Conservation (phyloP, 2,888 invertebrate genomes). For the Melanchra persicariae region DNA sequence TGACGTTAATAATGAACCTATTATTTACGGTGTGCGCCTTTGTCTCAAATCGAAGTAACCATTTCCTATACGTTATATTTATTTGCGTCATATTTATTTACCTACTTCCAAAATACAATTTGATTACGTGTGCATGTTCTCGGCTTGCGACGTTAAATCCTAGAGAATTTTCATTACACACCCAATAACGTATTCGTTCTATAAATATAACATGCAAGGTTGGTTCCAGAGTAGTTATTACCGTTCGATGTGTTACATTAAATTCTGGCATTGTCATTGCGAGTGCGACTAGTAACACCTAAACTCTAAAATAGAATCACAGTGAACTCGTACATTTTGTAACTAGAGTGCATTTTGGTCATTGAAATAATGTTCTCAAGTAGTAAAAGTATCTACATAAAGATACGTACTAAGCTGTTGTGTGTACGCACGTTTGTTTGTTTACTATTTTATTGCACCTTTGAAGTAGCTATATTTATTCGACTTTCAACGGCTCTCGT, state of each 20-base stretch:
- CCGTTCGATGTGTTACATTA: constrained; percentile 48
- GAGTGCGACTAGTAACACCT: constrained; percentile 42
- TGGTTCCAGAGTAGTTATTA: constrained; percentile 55
- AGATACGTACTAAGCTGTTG: constrained; percentile 22
- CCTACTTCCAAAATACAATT: constrained; percentile 59
- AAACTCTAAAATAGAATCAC: constrained; percentile 55
- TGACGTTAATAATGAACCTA: constrained; percentile 49
- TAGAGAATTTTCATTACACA: constrained; percentile 53
- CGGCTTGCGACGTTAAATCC: constrained; percentile 51
- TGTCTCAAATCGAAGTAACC: constrained; percentile 48
- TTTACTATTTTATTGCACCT: constrained; percentile 54
- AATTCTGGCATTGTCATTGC: constrained; percentile 55
- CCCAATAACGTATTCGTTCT: constrained; percentile 51
- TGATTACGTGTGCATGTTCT: constrained; percentile 71
- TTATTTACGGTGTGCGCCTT: constrained; percentile 50
- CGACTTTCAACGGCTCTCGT: constrained; percentile 52
- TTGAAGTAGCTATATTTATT: constrained; percentile 62
- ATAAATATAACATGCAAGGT: constrained; percentile 53
- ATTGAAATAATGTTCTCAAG: constrained; percentile 7
- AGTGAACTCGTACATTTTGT: constrained; percentile 15
- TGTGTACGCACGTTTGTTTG: constrained; percentile 52
- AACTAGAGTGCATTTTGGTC: constrained; percentile 9
- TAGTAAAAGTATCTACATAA: constrained; percentile 30
- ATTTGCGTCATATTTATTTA: constrained; percentile 56
- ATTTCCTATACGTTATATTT: constrained; percentile 36